Percentiles rank a stretch among this genome's conserved stretches.
Conservation (phyloP, 2,888 invertebrate genomes). For the Nasonovia ribisnigri region DNA sequence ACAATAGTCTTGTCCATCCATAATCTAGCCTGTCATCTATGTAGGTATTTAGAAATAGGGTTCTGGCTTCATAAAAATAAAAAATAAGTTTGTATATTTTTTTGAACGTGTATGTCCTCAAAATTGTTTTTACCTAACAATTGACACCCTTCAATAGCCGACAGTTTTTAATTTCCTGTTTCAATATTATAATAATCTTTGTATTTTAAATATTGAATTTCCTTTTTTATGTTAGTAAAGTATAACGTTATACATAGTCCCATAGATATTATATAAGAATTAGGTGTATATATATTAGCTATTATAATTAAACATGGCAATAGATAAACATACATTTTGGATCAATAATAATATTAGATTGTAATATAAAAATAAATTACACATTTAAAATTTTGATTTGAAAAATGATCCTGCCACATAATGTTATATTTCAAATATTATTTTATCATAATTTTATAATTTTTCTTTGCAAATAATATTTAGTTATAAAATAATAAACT, state of each 20-base stretch:
- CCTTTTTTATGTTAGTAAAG: background rate
- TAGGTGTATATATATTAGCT: background rate
- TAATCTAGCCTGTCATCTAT: background rate
- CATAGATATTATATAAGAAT: background rate
- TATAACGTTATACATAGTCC: background rate
- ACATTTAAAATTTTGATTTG: background rate
- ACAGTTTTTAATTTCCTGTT: conserved; percentile 41
- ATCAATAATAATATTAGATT: too few relatives aligned
- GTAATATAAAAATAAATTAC: too few relatives aligned
- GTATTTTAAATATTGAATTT: background rate
- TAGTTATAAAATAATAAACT: background rate
- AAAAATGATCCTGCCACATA: background rate
- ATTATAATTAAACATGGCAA: background rate
- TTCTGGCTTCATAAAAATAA: background rate
- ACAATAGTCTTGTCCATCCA: background rate
- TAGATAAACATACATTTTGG: background rate
- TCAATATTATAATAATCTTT: background rate
- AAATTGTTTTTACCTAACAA: background rate
- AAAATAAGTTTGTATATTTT: background rate
- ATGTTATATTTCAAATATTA: background rate
- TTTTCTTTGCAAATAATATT: background rate
- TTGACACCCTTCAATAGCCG: background rate
- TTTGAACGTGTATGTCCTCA: background rate
- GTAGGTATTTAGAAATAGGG: background rate
- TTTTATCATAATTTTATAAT: background rate